A percentile compares a stretch with the other conserved stretches of the same genome.
Evolutionary conservation across 1,140 invertebrate genomes (phyloP).

Genomic region (roundworm (Caenorhabditis elegans)): DNA sequence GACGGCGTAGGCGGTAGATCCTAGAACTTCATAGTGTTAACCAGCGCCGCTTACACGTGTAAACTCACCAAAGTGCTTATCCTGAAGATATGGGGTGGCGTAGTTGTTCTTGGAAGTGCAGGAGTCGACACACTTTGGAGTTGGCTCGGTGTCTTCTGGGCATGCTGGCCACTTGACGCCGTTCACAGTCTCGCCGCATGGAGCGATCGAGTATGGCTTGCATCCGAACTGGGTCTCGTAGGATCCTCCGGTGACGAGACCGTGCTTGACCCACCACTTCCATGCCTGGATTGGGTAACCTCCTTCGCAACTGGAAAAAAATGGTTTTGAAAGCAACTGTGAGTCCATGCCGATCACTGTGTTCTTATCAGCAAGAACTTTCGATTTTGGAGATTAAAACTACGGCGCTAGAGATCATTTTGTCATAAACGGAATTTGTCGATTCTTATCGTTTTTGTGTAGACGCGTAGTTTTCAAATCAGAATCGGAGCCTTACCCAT

Average conservation of each 20-base stretch:
- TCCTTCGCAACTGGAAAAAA: slow-evolving; percentile 74
- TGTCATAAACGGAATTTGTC: too few species aligned
- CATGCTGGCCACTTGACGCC: slow-evolving; percentile 73
- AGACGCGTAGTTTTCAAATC: too few species aligned
- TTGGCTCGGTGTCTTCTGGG: slow-evolving; percentile 78
- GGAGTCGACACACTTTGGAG: slow-evolving; percentile 73
- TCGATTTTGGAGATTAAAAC: too few species aligned
- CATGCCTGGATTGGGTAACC: slow-evolving; percentile 79
- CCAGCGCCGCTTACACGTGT: background rate
- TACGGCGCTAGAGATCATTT: too few species aligned
- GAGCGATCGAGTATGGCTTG: slow-evolving; percentile 38
- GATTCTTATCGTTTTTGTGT: too few species aligned
- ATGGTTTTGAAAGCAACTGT: background rate
- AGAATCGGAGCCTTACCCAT: background rate
- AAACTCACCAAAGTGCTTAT: slow-evolving; percentile 76
- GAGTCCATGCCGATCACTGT: too few species aligned
- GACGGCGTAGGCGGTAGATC: slow-evolving; percentile 76
- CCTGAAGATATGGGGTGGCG: slow-evolving; percentile 73
- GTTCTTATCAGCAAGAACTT: too few species aligned
- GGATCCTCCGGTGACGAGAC: slow-evolving; percentile 78
- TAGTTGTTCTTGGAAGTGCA: slow-evolving; percentile 69
- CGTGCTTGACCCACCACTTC: slow-evolving; percentile 76
- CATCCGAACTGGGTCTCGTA: slow-evolving; percentile 80
- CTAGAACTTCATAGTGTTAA: slow-evolving; percentile 65
- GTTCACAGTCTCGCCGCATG: slow-evolving; percentile 23